A percentile compares a stretch with the other conserved stretches of the same genome.
phyloP scores from a whole-genome alignment of 2,888 invertebrate species.

The Lymantria dispar region DNA sequence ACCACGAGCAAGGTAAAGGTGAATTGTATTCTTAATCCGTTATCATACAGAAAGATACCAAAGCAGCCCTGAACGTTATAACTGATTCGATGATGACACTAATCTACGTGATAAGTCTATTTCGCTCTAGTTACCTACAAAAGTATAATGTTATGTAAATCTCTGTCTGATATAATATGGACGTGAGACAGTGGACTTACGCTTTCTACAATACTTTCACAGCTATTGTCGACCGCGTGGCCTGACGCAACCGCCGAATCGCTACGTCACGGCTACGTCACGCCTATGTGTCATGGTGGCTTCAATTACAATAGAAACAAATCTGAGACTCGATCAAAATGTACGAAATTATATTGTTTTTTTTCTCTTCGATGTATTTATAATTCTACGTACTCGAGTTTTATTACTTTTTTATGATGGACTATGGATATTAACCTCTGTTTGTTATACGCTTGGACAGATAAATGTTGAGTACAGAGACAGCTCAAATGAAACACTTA shows the following conservation, averaged over 20 bases:
- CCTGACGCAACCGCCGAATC: constrained; percentile 61
- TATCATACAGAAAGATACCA: no score
- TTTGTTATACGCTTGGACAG: no score
- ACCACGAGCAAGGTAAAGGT: no score
- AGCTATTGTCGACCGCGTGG: constrained; percentile 58
- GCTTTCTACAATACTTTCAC: constrained; percentile 81
- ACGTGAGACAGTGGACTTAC: constrained; percentile 73
- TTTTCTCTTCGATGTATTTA: no score
- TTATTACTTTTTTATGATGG: no score
- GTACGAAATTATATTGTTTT: no score
- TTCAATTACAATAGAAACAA: neutral
- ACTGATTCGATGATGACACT: neutral
- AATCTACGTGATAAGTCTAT: constrained; percentile 41
- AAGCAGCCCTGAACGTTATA: no score
- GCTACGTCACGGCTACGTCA: constrained; percentile 37
- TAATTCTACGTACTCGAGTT: no score
- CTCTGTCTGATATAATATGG: constrained; percentile 72
- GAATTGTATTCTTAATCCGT: no score
- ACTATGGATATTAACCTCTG: no score
- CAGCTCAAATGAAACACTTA: no score
- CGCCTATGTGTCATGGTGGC: constrained; percentile 6
- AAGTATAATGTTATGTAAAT: constrained; percentile 74
- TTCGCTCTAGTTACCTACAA: constrained; percentile 74
- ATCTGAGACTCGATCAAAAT: neutral
- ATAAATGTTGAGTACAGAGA: no score